phyloP scores from a whole-genome alignment of 1,140 invertebrate species.

The Rhyacophila brunnea region DNA sequence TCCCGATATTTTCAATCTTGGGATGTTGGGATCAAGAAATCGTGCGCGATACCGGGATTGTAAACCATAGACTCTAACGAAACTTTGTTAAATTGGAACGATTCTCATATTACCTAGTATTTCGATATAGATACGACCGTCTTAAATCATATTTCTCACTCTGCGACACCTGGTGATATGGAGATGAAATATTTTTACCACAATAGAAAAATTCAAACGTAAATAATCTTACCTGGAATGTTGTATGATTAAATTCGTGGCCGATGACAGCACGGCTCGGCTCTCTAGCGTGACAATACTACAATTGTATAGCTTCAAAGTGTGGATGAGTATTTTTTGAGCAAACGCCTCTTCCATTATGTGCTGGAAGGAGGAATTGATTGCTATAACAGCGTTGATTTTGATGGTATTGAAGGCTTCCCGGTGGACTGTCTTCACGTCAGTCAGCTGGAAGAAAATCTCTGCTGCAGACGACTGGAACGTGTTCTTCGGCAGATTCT shows the following conservation, averaged over 20 bases:
- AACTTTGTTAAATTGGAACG: too few relatives aligned
- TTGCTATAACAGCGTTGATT: conserved; percentile 60
- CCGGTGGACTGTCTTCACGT: conserved; percentile 55
- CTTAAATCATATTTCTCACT: too few relatives aligned
- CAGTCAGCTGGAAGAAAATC: conserved; percentile 59
- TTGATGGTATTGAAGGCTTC: conserved; percentile 66
- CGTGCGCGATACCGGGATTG: too few relatives aligned
- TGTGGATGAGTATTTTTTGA: conserved; percentile 60
- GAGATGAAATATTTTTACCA: too few relatives aligned
- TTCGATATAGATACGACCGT: too few relatives aligned
- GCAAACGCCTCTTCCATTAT: conserved; percentile 65
- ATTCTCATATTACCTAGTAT: too few relatives aligned
- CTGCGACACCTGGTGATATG: too few relatives aligned
- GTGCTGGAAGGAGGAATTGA: conserved; percentile 59
- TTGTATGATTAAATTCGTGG: conserved; percentile 64
- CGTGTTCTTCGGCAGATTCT: conserved; percentile 57
- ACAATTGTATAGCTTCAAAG: conserved; percentile 61
- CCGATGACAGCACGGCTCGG: conserved; percentile 63
- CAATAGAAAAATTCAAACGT: too few relatives aligned
- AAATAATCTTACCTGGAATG: conserved; percentile 59
- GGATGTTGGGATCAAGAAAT: too few relatives aligned
- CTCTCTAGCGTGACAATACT: conserved; percentile 55
- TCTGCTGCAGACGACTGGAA: conserved; percentile 65
- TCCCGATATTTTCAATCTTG: too few relatives aligned
- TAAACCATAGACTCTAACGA: too few relatives aligned